Base-by-base conservation (phyloP, 53 echinoderm and acorn worm genomes). In the Echinometra lucunter region DNA sequence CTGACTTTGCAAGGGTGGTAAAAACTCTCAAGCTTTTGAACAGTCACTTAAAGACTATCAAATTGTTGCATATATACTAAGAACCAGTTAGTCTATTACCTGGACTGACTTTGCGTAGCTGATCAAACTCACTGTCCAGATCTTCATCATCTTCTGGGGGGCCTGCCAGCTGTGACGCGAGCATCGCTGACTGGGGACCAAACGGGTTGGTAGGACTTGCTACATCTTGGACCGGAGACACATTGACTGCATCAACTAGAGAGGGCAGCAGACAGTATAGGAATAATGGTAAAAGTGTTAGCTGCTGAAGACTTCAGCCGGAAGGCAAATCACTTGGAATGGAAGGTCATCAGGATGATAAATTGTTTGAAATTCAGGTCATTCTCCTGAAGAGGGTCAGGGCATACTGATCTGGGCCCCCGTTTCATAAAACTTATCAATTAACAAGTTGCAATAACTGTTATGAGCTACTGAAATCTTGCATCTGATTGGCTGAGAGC, bases 51-150 rank as follows among this genome's bases (percentile, higher is more conserved):
- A 56, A 56, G 56, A 56, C 56, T 7, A n/a, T n/a, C n/a, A 78
- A 19, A 40, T 0, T 78, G 21, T 19, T 42, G 35, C 32, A 72
- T 32, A 35, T 35, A 2, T 13, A 63, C 17, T 19, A 12, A 63
- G 23, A 21, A 42, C 42, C 18, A 19, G 18, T 21, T 37, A 1
- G 37, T 74, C 38, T 17, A 10, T 89, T 89, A 89, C 98, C 98
- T 90, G 97, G 96, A 9, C 96, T 95, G 23, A 95, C 90, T 95
- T 96, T 97, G 58, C 99, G 95, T 30, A 99, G 95, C 72, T 92
- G 96, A 90, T 99, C 99, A 99, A 99, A 99, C 88, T 99, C 99
- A 66, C 96, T 98, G 95, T 99, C 99, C 18, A 99, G 95, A 38
- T 96, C 96, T 57, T 97, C 96, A 94, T 75, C 96, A 93, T 96